These are phyloP conservation scores for Plusia festucae DNA, from an alignment of 2,888 invertebrate genomes.

Conservation along the genomic window DNA sequence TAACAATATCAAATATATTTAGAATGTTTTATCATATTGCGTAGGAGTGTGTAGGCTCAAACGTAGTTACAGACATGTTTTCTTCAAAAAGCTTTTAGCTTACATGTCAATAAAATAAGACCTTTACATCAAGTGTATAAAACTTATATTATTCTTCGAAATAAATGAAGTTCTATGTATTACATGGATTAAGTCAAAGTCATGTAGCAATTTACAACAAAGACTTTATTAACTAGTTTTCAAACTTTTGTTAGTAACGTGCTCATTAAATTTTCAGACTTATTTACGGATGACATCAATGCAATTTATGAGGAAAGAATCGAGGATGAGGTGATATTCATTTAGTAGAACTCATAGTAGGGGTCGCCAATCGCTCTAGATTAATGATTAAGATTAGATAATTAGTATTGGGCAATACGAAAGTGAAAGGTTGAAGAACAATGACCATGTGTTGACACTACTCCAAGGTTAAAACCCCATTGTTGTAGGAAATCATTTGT, in stretches of 20 bases:
- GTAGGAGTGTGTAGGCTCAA: background rate
- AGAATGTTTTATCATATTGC: background rate
- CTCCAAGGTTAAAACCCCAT: conserved; percentile 51
- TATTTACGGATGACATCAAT: too few relatives aligned
- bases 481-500: conserved; percentile 45
- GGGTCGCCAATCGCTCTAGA: conserved; percentile 65
- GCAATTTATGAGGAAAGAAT: too few relatives aligned
- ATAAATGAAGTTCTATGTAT: too few relatives aligned
- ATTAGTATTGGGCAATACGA: conserved; percentile 72
- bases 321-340: conserved; percentile 25
- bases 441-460: conserved; percentile 65
- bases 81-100: background rate
- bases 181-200: too few relatives aligned
- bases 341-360: conserved; percentile 41
- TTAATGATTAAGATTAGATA: conserved; percentile 78
- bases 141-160: background rate
- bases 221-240: too few relatives aligned
- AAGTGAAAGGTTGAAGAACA: conserved; percentile 76
- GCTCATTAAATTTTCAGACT: too few relatives aligned
- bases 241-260: too few relatives aligned
- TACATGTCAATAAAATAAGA: background rate
- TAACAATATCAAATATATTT: background rate
- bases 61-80: background rate
- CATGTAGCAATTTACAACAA: too few relatives aligned
- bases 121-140: background rate